Conservation (phyloP, 2,797 vertebrate species). For the Betta splendens region DNA sequence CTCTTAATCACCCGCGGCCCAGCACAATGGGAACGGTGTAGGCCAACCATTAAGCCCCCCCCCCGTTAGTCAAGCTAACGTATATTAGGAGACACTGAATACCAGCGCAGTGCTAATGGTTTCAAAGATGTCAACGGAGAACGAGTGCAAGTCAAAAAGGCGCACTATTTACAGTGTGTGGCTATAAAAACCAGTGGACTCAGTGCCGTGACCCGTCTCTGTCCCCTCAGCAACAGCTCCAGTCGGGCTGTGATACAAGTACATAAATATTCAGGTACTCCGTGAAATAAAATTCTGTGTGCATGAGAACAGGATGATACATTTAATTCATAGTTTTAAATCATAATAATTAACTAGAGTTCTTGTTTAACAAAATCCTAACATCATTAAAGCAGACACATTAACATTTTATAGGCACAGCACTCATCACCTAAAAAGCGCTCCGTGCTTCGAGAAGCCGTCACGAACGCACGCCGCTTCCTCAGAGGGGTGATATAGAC, state of each 20-base stretch:
- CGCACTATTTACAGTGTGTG: slow-evolving; percentile 23
- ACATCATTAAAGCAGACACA: slow-evolving; percentile 41
- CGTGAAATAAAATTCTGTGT: slow-evolving; percentile 8
- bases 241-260: no score
- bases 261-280: no score
- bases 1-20: slow-evolving; percentile 66
- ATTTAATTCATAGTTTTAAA: slow-evolving; percentile 25
- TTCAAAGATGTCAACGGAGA: slow-evolving; percentile 70
- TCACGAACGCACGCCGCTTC: not conserved
- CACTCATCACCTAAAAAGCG: not conserved
- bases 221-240: slow-evolving; percentile 17
- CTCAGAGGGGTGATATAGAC: not conserved
- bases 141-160: slow-evolving; percentile 39
- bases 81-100: slow-evolving; percentile 66
- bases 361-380: slow-evolving; percentile 30
- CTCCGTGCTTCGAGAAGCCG: slow-evolving; percentile 18
- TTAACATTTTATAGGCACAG: slow-evolving; percentile 31
- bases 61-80: slow-evolving; percentile 62
- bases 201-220: slow-evolving; percentile 25
- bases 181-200: slow-evolving; percentile 12
- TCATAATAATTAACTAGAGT: slow-evolving; percentile 33
- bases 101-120: slow-evolving; percentile 71
- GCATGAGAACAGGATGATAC: slow-evolving; percentile 14
- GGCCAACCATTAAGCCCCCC: slow-evolving; percentile 64
- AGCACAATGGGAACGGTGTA: slow-evolving; percentile 63